These are phyloP conservation scores for Gymnarchus niloticus DNA, from an alignment of 2,113 vertebrate genomes.

Conservation along the genomic window DNA sequence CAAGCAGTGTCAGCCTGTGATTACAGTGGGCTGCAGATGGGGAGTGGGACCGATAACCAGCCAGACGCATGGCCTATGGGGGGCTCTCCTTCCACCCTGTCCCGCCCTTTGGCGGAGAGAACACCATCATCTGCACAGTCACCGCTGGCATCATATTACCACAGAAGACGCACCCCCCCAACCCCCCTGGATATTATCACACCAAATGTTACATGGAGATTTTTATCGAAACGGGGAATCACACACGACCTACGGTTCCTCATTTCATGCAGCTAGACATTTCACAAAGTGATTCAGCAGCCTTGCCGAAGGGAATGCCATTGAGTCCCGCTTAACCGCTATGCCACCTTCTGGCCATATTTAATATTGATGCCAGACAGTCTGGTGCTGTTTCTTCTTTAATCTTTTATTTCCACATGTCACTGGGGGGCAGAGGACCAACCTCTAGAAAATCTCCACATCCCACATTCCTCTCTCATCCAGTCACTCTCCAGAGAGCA, in stretches of 20 bases:
- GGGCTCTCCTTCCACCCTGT: neutral
- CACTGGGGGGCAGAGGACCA: neutral
- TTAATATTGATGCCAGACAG: neutral
- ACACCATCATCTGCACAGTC: neutral
- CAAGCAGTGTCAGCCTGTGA: neutral
- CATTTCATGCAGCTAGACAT: neutral
- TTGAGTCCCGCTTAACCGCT: neutral
- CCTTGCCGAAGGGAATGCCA: neutral
- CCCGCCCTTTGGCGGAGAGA: neutral
- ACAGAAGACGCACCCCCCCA: neutral
- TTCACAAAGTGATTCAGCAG: neutral
- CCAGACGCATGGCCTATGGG: neutral
- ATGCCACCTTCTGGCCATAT: conserved; percentile 6
- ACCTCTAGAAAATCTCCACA: neutral
- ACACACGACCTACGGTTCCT: neutral
- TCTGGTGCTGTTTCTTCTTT: neutral
- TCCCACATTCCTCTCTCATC: neutral
- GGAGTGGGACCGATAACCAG: neutral
- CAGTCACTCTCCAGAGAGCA: neutral
- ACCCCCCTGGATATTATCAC: neutral
- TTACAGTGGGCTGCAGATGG: neutral
- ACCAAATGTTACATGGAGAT: neutral
- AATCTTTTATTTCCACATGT: neutral
- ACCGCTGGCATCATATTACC: neutral
- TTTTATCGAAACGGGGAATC: neutral